Evolutionary conservation across 1,140 invertebrate genomes (phyloP), one percentile per base, ranked within the genome.

Genomic region (Saccostrea glomerata): DNA sequence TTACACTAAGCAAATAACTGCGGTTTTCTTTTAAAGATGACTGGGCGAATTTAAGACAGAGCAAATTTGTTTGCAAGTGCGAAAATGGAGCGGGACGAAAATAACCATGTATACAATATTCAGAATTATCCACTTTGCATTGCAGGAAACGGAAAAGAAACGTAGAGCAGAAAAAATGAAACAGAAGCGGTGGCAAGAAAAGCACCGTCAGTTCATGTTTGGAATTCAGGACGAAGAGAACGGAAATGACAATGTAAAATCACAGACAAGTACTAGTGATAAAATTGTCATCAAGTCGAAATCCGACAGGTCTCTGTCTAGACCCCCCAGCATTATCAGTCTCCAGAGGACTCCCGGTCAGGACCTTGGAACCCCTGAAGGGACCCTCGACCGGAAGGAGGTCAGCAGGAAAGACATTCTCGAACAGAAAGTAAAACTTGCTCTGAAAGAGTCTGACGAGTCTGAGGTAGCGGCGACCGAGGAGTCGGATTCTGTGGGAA

Each of bases 171-270:
- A 94, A 84, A 94, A 93, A 87, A 86, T 93, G 87, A 93, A 93
- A 85, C 94, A 94, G 88, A 93, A 92, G 83, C 85, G 93, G 55
- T 94, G 94, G 94, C 94, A 94, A 77, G 94, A 94, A 84, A 93
- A 93, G 87, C 94, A 94, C 88, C 90, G 93, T 36, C 91, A 91
- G 15, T 92, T 93, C 82, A 91, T 94, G 84, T 92, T 93, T 87
- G 92, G 93, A 20, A 88, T 92, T 20, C 87, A 90, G 5, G 86
- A 85, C 40, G 91, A 89, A 58, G 89, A 92, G 17, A 92, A 93
- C 20, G 87, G 89, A 36, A 92, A 92, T 66, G 89, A 91, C 0
- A 87, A 83, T 30, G 88, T 47, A 25, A 70, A 86, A 23, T 83
- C 85, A 70, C 40, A 70, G 40, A 23, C 63, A 20, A 70, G 66